Base-by-base conservation (phyloP, 1,140 invertebrate genomes). In the Nasonia longicornis region DNA sequence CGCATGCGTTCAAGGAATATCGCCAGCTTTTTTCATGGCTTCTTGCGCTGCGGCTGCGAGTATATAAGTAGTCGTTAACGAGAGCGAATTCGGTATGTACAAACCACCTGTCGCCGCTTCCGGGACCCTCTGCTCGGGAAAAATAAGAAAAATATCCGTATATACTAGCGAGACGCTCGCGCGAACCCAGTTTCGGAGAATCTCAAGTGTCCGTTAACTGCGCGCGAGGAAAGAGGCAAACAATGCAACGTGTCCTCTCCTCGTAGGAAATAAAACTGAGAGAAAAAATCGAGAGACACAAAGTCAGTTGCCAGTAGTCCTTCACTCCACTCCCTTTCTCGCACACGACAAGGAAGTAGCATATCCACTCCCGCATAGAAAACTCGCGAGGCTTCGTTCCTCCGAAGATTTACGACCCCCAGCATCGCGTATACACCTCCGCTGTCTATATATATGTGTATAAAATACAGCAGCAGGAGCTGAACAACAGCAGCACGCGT, bases 361-460 rank as follows among this genome's bases (percentile, higher is more conserved):
- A n/a, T 16, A 58, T 58, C 52, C 52, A 58, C 52, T 67, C 64
- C 64, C 64, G 64, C 64, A 29, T 12, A 67, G 64, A 38, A 71
- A 71, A 42, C 31, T 31, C 69, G 35, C 16, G 66, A 69, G 83
- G 82, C 73, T 67, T 67, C 73, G 70, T 38, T 72, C 66, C 81
- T 63, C 67, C 71, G 77, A 71, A 87, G 87, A 89, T 89, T 89
- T 89, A 89, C 87, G 88, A 89, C 83, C 87, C 70, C 26, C 20
- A 31, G 20, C 4, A 29, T 31, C 64, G 52, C 52, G 81, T 85
- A 85, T 81, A 80, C 81, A 81, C 72, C 79, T 63, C 77, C 72
- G 64, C 73, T 67, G 71, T 66, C 79, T 81, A 82, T 85, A 38
- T 8, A 38, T 42, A 11, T 42, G 10, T 42, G 8, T 42, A 42